Evolutionary conservation across 1,140 invertebrate genomes (phyloP).

Genomic region (Cataglyphis hispanica): DNA sequence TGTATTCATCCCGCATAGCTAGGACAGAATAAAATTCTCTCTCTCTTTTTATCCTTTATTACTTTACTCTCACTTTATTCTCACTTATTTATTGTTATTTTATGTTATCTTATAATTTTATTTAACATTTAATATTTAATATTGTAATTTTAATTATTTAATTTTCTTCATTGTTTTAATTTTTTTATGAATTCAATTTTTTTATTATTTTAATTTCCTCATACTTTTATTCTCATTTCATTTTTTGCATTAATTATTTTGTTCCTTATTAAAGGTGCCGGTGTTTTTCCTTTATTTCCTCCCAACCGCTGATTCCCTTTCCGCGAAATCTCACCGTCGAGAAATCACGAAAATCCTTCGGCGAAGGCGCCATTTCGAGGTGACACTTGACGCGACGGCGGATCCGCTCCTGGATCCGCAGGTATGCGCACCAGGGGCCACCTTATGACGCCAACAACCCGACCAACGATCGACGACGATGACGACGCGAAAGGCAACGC

Average conservation of each 20-base stretch:
- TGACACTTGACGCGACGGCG: conserved; percentile 48
- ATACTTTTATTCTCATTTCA: not conserved
- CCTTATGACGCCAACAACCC: not conserved
- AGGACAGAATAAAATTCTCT: no score
- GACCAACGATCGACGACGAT: conserved; percentile 1
- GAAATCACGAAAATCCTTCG: conserved; percentile 44
- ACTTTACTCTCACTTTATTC: no score
- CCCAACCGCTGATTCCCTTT: conserved; percentile 11
- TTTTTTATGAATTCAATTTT: no score
- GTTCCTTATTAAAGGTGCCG: not conserved
- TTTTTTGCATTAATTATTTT: not conserved
- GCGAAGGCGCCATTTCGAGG: conserved; percentile 19
- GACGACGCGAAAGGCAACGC: conserved; percentile 17
- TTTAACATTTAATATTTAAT: no score
- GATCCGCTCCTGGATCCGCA: conserved; percentile 35
- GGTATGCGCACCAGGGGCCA: conserved; percentile 19
- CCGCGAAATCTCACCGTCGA: conserved; percentile 16
- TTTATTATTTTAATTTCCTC: no score
- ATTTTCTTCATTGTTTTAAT: no score
- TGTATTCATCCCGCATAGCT: no score
- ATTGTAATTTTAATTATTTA: no score
- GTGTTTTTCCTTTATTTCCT: not conserved
- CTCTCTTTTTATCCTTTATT: not conserved
- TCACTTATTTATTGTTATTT: no score
- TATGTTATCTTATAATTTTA: no score